These are phyloP conservation scores for Synanthedon myopaeformis DNA, from an alignment of 2,888 invertebrate species.

Conservation along the genomic window DNA sequence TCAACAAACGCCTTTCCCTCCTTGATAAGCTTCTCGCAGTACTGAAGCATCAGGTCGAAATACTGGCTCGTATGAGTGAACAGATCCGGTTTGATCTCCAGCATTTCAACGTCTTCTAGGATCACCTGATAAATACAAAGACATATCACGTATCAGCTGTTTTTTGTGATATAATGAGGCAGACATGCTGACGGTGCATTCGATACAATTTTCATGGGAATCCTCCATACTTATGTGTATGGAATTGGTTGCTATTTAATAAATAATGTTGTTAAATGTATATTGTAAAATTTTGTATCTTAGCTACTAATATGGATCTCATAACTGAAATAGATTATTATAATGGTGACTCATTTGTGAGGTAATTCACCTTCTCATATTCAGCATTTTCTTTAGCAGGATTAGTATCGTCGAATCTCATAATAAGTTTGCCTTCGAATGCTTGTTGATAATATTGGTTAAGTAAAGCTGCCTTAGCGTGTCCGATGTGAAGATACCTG, in stretches of 20 bases:
- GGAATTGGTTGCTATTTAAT: too few species aligned
- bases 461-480: constrained; percentile 97
- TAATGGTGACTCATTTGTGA: too few species aligned
- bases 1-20: constrained; percentile 96
- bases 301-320: too few species aligned
- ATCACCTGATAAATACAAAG: constrained; percentile 67
- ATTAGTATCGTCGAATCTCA: constrained; percentile 99
- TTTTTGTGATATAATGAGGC: neutral
- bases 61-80: constrained; percentile 97
- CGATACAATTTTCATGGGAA: too few species aligned
- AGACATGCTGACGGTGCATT: neutral
- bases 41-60: constrained; percentile 90
- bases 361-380: constrained; percentile 85
- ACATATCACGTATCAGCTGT: too few species aligned
- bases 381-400: constrained; percentile 98
- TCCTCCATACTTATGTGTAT: too few species aligned
- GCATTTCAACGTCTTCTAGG: constrained; percentile 89
- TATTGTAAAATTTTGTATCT: too few species aligned
- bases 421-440: constrained; percentile 94
- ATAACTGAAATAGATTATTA: too few species aligned
- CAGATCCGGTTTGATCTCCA: constrained; percentile 91
- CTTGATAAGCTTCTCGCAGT: constrained; percentile 88
- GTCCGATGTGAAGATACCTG: constrained; percentile 95
- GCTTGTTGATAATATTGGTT: constrained; percentile 97
- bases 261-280: too few species aligned